phyloP scores from a whole-genome alignment of 1,140 invertebrate genomes.

The Aphelinus certus region DNA sequence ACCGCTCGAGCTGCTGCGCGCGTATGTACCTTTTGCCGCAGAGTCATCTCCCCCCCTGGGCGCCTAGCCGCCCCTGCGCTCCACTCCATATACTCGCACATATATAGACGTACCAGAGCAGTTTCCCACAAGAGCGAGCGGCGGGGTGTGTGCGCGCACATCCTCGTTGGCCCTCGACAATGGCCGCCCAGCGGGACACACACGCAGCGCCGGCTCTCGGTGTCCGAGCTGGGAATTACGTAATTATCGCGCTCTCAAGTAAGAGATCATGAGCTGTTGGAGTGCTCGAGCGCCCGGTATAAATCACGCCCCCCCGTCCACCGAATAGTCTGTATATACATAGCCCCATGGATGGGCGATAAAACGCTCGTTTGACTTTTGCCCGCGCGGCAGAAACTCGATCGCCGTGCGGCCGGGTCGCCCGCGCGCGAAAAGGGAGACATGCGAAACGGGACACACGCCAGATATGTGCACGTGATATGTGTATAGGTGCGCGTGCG shows the following conservation, averaged over 20 bases:
- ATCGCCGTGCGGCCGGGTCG: constrained; percentile 7
- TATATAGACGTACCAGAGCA: not conserved
- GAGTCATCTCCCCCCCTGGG: not conserved
- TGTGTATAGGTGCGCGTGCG: too few species aligned
- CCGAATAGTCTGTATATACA: not conserved
- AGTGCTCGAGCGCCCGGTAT: constrained; percentile 1
- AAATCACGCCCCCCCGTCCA: constrained; percentile 28
- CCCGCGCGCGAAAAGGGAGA: too few species aligned
- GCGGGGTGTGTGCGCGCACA: too few species aligned
- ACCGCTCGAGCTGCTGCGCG: too few species aligned
- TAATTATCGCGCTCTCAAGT: constrained; percentile 41
- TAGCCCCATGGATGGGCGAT: not conserved
- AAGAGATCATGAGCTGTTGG: not conserved
- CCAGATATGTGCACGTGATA: too few species aligned
- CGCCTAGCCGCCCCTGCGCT: not conserved
- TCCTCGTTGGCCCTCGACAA: too few species aligned
- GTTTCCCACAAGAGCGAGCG: too few species aligned
- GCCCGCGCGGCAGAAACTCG: constrained; percentile 14
- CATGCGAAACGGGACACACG: too few species aligned
- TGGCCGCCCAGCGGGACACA: constrained; percentile 25
- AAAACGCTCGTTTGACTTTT: constrained; percentile 23
- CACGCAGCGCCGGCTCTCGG: too few species aligned
- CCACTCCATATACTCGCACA: not conserved
- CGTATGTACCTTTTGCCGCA: too few species aligned
- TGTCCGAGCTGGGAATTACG: constrained; percentile 30